phyloP scores from a whole-genome alignment of 1,140 invertebrate genomes.

The Euura lappo region DNA sequence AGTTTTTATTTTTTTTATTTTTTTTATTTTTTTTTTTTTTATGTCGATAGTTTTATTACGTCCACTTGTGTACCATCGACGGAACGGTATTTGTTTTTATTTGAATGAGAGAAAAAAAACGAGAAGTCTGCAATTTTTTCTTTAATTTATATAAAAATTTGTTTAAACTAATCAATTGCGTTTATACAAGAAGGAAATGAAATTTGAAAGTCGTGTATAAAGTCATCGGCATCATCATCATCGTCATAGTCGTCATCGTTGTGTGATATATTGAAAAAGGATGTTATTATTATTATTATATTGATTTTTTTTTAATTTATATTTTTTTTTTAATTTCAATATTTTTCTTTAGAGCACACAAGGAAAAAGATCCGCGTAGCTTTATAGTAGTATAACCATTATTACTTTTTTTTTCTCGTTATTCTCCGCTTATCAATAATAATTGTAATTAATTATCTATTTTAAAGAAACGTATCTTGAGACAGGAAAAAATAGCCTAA shows the following conservation, averaged over 20 bases:
- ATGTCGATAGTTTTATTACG: slow-evolving; percentile 9
- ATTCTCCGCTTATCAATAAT: slow-evolving; percentile 35
- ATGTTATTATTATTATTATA: too few relatives aligned
- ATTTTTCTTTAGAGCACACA: slow-evolving; percentile 37
- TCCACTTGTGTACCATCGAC: background rate
- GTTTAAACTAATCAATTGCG: too few relatives aligned
- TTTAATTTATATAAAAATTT: too few relatives aligned
- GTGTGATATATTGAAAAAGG: too few relatives aligned
- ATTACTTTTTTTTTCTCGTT: slow-evolving; percentile 31
- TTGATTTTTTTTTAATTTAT: too few relatives aligned
- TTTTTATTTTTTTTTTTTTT: too few relatives aligned
- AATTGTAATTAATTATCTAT: slow-evolving; percentile 8
- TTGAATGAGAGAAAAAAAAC: background rate
- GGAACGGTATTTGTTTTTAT: slow-evolving; percentile 3
- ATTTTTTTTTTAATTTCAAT: background rate
- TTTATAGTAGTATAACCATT: slow-evolving; percentile 45
- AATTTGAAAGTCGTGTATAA: too few relatives aligned
- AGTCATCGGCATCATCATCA: too few relatives aligned
- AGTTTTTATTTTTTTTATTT: slow-evolving; percentile 13
- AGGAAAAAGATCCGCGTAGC: slow-evolving; percentile 40
- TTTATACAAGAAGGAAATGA: too few relatives aligned
- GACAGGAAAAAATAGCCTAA: slow-evolving; percentile 36
- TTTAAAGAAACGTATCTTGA: background rate
- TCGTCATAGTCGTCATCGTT: too few relatives aligned
- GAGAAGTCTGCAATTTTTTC: background rate